Base-by-base conservation (phyloP, 1,140 invertebrate genomes). In the Drosophila miranda region DNA sequence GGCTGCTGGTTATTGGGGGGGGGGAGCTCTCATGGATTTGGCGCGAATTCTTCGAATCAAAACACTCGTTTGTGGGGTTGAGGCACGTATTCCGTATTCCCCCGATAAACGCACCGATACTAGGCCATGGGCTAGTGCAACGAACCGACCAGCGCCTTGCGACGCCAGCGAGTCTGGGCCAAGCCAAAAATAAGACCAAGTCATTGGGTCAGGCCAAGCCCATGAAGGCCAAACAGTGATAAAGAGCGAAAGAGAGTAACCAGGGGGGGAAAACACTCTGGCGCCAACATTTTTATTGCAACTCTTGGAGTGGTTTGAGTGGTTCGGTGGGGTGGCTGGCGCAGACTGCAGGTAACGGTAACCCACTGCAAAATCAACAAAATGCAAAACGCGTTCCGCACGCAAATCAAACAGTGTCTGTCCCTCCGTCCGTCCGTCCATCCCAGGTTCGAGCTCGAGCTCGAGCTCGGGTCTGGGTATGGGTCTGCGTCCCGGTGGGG, bases 101-200 rank as follows among this genome's bases (percentile, higher is more conserved):
- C 9, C 9, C 34, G 11, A 38, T 13, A 38, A 38, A 11, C 11
- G 34, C 11, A 38, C 3, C 34, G 14, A 46, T 38, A 21, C 57
- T 48, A 13, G 43, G 60, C 14, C 23, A 62, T 38, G 26, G n/a
- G 16, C 6, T 14, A 34, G 67, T 44, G 57, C 75, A 73, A 62
- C 57, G 69, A 73, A 68, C 76, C 55, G 30, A 26, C 23, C 34
- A 11, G 0, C 8, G 38, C 41, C 43, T 19, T 38, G 28, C 54
- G 55, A 21, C 79, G 78, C 74, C 78, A 53, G 43, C 48, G 55
- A 78, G 74, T 82, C 75, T 78, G 69, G 61, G 69, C 41, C 58
- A 68, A 44, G 50, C 30, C 49, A 38, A 60, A 67, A 74, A 73
- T 61, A 50, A 45, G 78, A 64, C 77, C 59, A 72, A 74, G 74